These are phyloP conservation scores for Hyles vespertilio DNA, from an alignment of 1,140 invertebrate genomes.

Conservation along the genomic window DNA sequence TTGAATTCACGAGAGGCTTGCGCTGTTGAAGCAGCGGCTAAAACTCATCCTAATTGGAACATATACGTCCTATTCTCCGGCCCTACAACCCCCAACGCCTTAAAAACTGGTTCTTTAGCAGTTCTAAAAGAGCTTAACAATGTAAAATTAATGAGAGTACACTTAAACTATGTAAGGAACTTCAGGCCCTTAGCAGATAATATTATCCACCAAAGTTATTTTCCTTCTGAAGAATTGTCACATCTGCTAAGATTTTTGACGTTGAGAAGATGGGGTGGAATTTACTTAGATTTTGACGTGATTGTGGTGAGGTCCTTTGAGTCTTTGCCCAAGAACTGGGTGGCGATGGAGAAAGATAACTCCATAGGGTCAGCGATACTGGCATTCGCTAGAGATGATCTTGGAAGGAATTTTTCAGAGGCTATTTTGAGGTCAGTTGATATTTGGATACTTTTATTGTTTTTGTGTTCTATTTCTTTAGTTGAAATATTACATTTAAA, in stretches of 20 bases:
- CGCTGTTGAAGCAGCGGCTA: slow-evolving; percentile 78
- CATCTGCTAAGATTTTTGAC: slow-evolving; percentile 84
- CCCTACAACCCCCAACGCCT: slow-evolving; percentile 26
- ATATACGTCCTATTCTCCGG: slow-evolving; percentile 74
- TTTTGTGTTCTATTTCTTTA: background rate
- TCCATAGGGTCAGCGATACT: slow-evolving; percentile 81
- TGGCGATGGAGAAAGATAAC: slow-evolving; percentile 78
- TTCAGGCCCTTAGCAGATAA: slow-evolving; percentile 45
- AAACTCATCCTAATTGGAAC: slow-evolving; percentile 70
- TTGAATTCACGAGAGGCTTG: slow-evolving; percentile 76
- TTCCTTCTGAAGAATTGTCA: slow-evolving; percentile 78
- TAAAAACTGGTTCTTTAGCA: slow-evolving; percentile 11
- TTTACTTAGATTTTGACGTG: slow-evolving; percentile 87
- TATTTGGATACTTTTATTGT: background rate
- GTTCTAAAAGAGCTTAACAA: slow-evolving; percentile 77
- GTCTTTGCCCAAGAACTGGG: slow-evolving; percentile 78
- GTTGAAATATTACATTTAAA: no score
- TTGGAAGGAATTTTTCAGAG: slow-evolving; percentile 78
- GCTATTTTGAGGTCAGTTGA: slow-evolving; percentile 71
- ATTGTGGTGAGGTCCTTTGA: slow-evolving; percentile 80
- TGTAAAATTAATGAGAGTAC: slow-evolving; percentile 75
- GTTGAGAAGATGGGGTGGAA: slow-evolving; percentile 86
- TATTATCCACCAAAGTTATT: slow-evolving; percentile 75
- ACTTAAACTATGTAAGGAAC: slow-evolving; percentile 48
- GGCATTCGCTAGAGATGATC: slow-evolving; percentile 74